These are phyloP conservation scores for Muscidifurax raptorellus DNA, from an alignment of 1,140 invertebrate species.

Conservation along the genomic window DNA sequence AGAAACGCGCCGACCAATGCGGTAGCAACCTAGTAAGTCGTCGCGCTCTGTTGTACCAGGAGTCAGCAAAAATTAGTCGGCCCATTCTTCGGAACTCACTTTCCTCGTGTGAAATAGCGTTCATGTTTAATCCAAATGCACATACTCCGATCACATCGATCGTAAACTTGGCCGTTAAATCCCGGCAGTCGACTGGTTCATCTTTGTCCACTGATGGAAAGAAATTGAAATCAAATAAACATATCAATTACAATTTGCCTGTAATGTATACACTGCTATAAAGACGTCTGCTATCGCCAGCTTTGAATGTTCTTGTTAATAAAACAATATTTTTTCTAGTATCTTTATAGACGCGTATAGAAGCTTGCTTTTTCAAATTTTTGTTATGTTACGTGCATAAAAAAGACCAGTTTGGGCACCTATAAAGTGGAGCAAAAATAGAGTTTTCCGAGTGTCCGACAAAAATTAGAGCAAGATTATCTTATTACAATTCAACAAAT, in stretches of 20 bases:
- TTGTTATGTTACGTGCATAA: no score
- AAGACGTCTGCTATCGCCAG: no score
- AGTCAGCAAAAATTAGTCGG: slow-evolving; percentile 64
- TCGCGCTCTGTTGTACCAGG: slow-evolving; percentile 67
- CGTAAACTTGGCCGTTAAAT: slow-evolving; percentile 68
- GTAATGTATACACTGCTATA: no score
- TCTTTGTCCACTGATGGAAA: background rate
- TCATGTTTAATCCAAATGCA: slow-evolving; percentile 71
- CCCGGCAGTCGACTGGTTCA: slow-evolving; percentile 54
- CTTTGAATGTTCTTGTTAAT: no score
- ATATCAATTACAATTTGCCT: background rate
- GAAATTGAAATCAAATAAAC: background rate
- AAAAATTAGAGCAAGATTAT: no score
- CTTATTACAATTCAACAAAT: no score
- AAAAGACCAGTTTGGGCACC: no score
- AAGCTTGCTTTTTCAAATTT: no score
- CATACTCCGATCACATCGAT: slow-evolving; percentile 66
- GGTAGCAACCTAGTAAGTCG: slow-evolving; percentile 74
- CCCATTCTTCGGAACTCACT: slow-evolving; percentile 74
- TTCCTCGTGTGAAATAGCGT: slow-evolving; percentile 73
- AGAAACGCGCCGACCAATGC: slow-evolving; percentile 65
- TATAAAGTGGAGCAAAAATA: no score
- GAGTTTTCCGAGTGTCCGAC: no score
- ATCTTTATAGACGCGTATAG: no score
- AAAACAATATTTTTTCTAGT: no score